Evolutionary conservation across 2,797 vertebrate genomes (phyloP).

Genomic region (Cirrhinus molitorella): DNA sequence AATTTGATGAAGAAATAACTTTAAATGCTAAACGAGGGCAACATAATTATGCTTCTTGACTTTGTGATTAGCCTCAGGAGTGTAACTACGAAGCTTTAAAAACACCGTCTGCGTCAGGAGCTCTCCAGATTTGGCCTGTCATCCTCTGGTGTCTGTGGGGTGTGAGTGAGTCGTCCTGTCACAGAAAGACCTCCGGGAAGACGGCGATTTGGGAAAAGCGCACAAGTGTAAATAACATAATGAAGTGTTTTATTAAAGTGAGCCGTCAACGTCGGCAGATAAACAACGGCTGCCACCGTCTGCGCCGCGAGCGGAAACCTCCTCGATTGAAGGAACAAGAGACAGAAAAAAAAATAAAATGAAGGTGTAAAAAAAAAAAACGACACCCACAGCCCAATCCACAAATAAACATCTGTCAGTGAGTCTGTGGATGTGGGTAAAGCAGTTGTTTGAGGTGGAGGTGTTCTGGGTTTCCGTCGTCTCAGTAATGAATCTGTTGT

Average conservation of each 20-base stretch:
- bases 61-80: neutral
- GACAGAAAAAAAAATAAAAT: neutral
- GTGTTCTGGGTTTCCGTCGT: neutral
- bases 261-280: neutral
- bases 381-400: neutral
- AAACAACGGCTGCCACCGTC: constrained; percentile 9
- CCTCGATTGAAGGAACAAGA: constrained; percentile 21
- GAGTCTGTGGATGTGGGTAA: neutral
- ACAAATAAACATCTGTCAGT: constrained; percentile 12
- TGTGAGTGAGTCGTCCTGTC: neutral
- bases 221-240: constrained; percentile 23
- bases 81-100: neutral
- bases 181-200: constrained; percentile 36
- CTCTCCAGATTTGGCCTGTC: neutral
- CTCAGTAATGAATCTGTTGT: neutral
- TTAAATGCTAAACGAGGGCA: neutral
- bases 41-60: neutral
- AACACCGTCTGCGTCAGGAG: neutral
- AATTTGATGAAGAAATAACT: too few relatives aligned
- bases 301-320: neutral
- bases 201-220: neutral
- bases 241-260: constrained; percentile 30
- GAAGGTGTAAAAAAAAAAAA: neutral
- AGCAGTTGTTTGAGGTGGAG: constrained; percentile 5
- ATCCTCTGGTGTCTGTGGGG: neutral